Conservation (phyloP, 2,797 vertebrate species). For the Hephaestus fuliginosus region DNA sequence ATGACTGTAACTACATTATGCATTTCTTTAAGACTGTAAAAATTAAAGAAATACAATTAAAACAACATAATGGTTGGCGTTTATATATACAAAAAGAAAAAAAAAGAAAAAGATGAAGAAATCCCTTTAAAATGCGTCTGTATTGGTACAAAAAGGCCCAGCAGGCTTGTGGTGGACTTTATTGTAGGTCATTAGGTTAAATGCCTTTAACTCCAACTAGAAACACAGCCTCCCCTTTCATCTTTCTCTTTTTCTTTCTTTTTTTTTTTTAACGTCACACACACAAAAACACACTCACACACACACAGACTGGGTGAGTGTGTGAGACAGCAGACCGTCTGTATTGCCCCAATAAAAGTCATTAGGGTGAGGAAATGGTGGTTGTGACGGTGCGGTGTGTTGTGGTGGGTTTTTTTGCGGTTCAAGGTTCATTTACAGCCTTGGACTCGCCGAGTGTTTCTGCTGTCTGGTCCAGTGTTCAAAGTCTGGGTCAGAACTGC, state of each 20-base stretch:
- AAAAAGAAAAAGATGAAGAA: neutral
- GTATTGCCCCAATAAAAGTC: slow-evolving; percentile 80
- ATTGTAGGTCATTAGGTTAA: slow-evolving; percentile 63
- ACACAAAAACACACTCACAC: slow-evolving; percentile 53
- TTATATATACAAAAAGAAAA: no score
- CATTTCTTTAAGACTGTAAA: neutral
- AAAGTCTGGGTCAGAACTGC: slow-evolving; percentile 69
- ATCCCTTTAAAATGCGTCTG: neutral
- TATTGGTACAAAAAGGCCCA: neutral
- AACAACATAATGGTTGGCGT: neutral
- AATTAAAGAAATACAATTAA: no score
- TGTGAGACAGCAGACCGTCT: slow-evolving; percentile 72
- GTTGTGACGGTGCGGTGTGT: slow-evolving; percentile 50
- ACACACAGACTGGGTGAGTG: slow-evolving; percentile 33
- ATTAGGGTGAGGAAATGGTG: slow-evolving; percentile 60
- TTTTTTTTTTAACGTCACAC: slow-evolving; percentile 25
- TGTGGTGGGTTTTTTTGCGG: slow-evolving; percentile 57
- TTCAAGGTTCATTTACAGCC: slow-evolving; percentile 83
- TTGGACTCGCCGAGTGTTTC: slow-evolving; percentile 78
- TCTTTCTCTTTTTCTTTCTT: slow-evolving; percentile 38
- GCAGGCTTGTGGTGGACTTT: slow-evolving; percentile 36
- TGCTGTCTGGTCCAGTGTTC: slow-evolving; percentile 71
- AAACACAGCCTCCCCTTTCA: slow-evolving; percentile 71
- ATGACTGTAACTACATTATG: neutral
- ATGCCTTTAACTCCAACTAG: slow-evolving; percentile 56